Conservation (phyloP, 2,888 invertebrate species). For the Germaria angustata region DNA sequence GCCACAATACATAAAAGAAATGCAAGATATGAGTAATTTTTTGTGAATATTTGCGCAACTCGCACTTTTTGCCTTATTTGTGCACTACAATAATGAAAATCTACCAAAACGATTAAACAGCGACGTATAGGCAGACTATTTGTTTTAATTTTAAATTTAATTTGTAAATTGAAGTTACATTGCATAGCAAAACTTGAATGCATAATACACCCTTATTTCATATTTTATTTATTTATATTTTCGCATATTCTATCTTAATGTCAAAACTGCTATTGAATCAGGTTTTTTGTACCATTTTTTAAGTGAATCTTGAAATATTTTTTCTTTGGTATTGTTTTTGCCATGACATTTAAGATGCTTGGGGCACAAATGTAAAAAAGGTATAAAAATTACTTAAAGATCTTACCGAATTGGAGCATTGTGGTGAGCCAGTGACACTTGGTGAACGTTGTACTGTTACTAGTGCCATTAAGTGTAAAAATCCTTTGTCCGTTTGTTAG, state of each 20-base stretch:
- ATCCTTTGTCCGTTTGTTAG: conserved; percentile 47
- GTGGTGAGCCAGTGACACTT: conserved; percentile 84
- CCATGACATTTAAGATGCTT: conserved; percentile 57
- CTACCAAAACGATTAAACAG: conserved; percentile 52
- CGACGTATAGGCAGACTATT: not conserved
- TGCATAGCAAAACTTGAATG: conserved; percentile 39
- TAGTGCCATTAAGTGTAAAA: conserved; percentile 82
- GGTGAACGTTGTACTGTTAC: conserved; percentile 88
- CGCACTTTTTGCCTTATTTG: conserved; percentile 71
- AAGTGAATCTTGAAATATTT: not conserved
- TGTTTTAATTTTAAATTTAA: conserved; percentile 39
- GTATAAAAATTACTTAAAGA: conserved; percentile 36
- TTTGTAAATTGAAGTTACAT: conserved; percentile 36
- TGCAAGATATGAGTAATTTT: conserved; percentile 70
- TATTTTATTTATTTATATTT: not conserved
- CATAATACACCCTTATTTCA: conserved; percentile 59
- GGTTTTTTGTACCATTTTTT: not conserved
- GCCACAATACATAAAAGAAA: conserved; percentile 52
- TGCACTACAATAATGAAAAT: conserved; percentile 66
- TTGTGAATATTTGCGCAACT: conserved; percentile 69
- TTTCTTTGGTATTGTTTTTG: conserved; percentile 11
- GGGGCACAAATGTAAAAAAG: conserved; percentile 17
- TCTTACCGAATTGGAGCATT: conserved; percentile 80
- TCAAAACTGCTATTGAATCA: not conserved
- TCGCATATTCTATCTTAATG: not conserved